These are phyloP conservation scores for Helicoverpa armigera DNA, from an alignment of 1,140 invertebrate species.

Conservation along the genomic window DNA sequence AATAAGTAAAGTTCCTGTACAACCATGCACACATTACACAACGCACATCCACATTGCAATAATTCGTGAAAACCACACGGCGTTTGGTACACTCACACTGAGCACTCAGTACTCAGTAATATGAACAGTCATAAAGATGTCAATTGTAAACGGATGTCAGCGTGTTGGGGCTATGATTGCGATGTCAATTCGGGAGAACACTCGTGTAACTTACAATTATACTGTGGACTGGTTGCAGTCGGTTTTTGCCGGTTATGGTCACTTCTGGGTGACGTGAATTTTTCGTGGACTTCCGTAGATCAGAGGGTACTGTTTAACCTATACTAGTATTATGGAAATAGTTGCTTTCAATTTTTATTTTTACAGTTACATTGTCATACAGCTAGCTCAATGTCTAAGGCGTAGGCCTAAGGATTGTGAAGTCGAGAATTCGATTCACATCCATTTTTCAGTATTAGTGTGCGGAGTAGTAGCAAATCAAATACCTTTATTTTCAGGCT, in stretches of 20 bases:
- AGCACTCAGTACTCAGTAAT: slow-evolving; percentile 31
- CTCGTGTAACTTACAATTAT: slow-evolving; percentile 30
- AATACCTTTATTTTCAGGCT: too few relatives aligned
- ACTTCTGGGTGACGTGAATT: not conserved
- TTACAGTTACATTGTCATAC: too few relatives aligned
- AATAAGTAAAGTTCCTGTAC: not conserved
- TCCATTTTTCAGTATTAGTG: too few relatives aligned
- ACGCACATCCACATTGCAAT: not conserved
- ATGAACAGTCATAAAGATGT: slow-evolving; percentile 54
- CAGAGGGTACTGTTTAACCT: too few relatives aligned
- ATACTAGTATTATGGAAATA: too few relatives aligned
- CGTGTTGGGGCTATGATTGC: slow-evolving; percentile 46
- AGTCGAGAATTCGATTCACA: too few relatives aligned
- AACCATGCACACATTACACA: not conserved
- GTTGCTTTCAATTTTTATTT: too few relatives aligned
- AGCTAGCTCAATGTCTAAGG: too few relatives aligned
- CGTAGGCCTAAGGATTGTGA: too few relatives aligned
- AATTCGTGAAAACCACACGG: not conserved
- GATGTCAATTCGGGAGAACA: slow-evolving; percentile 26
- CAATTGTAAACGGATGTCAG: slow-evolving; percentile 53
- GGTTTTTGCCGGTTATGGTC: slow-evolving; percentile 18
- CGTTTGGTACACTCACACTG: slow-evolving; percentile 29
- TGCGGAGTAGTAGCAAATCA: too few relatives aligned
- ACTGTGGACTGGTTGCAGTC: slow-evolving; percentile 15
- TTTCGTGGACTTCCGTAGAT: not conserved